Percentiles rank a stretch among this genome's conserved stretches.
Conservation (phyloP, 2,888 invertebrate genomes). For the Microctonus aethiopoides region DNA sequence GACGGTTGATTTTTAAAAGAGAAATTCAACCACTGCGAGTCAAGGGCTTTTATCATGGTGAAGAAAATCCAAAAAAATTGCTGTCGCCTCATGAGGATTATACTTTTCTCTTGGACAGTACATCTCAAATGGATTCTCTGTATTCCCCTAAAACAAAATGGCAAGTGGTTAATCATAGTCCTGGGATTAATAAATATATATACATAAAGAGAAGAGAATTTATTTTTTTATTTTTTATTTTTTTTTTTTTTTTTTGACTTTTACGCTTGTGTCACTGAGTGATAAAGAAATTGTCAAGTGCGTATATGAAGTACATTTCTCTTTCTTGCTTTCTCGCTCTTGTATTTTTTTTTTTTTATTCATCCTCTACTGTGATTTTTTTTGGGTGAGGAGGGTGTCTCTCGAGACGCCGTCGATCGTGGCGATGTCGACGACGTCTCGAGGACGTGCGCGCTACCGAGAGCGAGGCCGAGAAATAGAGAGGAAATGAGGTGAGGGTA, state of each 20-base stretch:
- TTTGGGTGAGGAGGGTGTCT: constrained; percentile 13
- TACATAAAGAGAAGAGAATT: not conserved
- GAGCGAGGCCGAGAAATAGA: not conserved
- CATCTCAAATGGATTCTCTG: constrained; percentile 23
- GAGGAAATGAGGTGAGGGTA: not conserved
- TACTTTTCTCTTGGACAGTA: constrained; percentile 35
- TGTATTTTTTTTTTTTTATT: not conserved
- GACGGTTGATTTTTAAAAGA: not conserved
- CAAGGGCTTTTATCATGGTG: not conserved
- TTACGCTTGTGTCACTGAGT: constrained; percentile 2
- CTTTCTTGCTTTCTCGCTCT: too few species aligned
- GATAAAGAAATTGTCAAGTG: constrained; percentile 15
- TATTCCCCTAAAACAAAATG: constrained; percentile 27
- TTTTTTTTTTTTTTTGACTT: not conserved
- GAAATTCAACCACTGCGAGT: not conserved
- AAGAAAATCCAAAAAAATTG: constrained; percentile 27
- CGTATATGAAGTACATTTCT: constrained; percentile 14
- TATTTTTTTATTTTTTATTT: not conserved
- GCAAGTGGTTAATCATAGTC: constrained; percentile 41
- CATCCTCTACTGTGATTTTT: not conserved
- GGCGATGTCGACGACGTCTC: constrained; percentile 26
- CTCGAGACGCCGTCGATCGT: constrained; percentile 27
- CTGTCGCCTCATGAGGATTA: constrained; percentile 36
- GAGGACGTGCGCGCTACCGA: not conserved
- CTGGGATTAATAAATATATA: not conserved